These are phyloP conservation scores for Trimorus sp. DNA, from an alignment of 2,888 invertebrate species.

Conservation along the genomic window DNA sequence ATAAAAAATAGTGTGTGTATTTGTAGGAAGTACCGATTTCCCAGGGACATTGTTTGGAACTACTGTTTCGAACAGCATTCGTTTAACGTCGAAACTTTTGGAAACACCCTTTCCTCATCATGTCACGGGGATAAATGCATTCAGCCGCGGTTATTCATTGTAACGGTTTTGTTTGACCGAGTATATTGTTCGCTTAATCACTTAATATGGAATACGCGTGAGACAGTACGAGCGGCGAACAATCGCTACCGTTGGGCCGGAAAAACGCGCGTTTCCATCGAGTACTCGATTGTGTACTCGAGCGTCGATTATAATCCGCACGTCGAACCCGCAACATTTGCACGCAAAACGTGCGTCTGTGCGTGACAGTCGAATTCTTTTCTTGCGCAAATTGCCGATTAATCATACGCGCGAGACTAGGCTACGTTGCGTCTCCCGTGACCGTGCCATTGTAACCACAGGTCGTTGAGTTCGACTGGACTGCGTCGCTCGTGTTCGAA, in stretches of 20 bases:
- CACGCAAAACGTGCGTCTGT: constrained; percentile 50
- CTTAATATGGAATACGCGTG: constrained; percentile 48
- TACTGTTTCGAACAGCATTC: too few relatives aligned
- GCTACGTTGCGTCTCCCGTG: neutral
- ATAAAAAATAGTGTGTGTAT: too few relatives aligned
- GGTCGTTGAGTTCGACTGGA: too few relatives aligned
- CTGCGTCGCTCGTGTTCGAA: too few relatives aligned
- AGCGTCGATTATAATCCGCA: constrained; percentile 55
- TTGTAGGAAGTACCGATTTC: too few relatives aligned
- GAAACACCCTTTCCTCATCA: neutral
- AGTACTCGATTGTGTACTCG: constrained; percentile 57
- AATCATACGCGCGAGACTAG: constrained; percentile 26
- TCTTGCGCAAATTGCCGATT: too few relatives aligned
- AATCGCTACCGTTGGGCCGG: constrained; percentile 45
- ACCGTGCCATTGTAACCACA: too few relatives aligned
- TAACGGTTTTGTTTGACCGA: constrained; percentile 23
- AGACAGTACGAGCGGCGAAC: constrained; percentile 47
- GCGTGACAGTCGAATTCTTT: constrained; percentile 35
- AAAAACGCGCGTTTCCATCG: constrained; percentile 51
- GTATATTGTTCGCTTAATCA: constrained; percentile 37
- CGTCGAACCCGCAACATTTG: constrained; percentile 56
- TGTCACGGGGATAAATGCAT: neutral
- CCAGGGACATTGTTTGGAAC: neutral
- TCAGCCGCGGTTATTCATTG: constrained; percentile 18
- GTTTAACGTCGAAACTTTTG: neutral